Conservation (phyloP, 1,140 invertebrate genomes). For the Diprion similis region DNA sequence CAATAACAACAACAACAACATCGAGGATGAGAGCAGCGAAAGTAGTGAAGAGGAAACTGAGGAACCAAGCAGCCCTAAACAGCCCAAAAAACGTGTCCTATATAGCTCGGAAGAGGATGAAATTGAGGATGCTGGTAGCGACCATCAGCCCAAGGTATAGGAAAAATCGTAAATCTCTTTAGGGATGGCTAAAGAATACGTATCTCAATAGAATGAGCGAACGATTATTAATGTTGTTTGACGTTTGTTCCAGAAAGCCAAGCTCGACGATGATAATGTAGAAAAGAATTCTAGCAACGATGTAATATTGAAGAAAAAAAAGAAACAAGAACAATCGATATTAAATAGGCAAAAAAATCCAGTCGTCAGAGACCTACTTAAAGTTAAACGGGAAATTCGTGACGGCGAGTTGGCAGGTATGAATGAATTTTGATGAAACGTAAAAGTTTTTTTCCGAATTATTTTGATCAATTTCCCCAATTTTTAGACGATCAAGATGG, state of each 20-base stretch:
- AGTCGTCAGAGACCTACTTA: constrained; percentile 45
- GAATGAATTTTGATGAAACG: neutral
- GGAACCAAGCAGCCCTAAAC: constrained; percentile 52
- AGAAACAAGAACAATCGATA: constrained; percentile 54
- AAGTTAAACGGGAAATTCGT: constrained; percentile 54
- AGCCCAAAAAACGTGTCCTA: constrained; percentile 45
- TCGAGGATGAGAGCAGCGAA: constrained; percentile 52
- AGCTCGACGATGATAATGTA: constrained; percentile 29
- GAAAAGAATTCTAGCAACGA: constrained; percentile 49
- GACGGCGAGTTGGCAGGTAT: constrained; percentile 37
- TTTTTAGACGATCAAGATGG: constrained; percentile 46
- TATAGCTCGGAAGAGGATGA: constrained; percentile 52
- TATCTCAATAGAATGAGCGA: too few relatives aligned
- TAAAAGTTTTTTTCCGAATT: constrained; percentile 4
- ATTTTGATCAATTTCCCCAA: constrained; percentile 15
- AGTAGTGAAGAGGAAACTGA: constrained; percentile 48
- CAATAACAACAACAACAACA: constrained; percentile 49
- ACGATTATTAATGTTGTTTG: too few relatives aligned
- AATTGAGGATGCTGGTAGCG: constrained; percentile 38
- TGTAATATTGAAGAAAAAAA: constrained; percentile 50
- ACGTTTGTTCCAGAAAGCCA: constrained; percentile 27
- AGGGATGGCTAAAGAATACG: too few relatives aligned
- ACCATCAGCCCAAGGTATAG: constrained; percentile 31
- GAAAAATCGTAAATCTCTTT: too few relatives aligned
- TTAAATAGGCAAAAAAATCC: constrained; percentile 43